Base-by-base conservation (phyloP, 1,140 invertebrate genomes). In the Heliconius hermathena region DNA sequence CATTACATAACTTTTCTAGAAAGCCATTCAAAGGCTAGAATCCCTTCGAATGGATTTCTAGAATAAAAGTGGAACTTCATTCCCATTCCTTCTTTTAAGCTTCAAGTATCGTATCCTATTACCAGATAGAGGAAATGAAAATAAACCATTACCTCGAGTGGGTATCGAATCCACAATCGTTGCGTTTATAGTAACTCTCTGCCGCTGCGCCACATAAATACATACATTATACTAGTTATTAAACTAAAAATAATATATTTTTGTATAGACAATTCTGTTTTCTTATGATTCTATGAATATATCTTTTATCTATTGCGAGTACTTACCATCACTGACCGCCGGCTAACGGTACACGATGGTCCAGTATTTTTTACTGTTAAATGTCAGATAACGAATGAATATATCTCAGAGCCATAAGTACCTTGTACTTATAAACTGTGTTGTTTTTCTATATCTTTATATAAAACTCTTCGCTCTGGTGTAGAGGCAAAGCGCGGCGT, bases 311-410 rank as follows among this genome's bases (percentile, higher is more conserved):
- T 84, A 60, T 78, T 54, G 72, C 36, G 22, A 72, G 71, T 72
- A 41, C 71, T 72, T 38, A 38, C 77, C 77, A 78, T 60, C 52
- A 29, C 41, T 74, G 81, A 84, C 83, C 78, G 82, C 29, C 29
- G 75, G 22, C 70, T 92, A 92, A 91, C 90, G 90, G 89, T 90
- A 83, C 66, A 8, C 74, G 79, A 80, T 83, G 84, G 85, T 86
- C 87, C 88, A 90, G 85, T 87, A 90, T 91, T 87, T 90, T 85
- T 89, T 89, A 91, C 88, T 87, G 88, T 91, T 91, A 88, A 89
- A 88, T 86, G 83, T 84, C 85, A 73, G 82, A 81, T 83, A 82
- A 82, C 71, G 76, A 77, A 54, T 29, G 75, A 22, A 72, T 71
- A 71, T 77, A 46, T 77, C 70, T 77, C 33, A 72, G n/a, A 76